Evolutionary conservation across 2,888 invertebrate genomes (phyloP), one percentile per base, ranked within the genome.

Genomic region (Rambutsinella grinnellia): DNA sequence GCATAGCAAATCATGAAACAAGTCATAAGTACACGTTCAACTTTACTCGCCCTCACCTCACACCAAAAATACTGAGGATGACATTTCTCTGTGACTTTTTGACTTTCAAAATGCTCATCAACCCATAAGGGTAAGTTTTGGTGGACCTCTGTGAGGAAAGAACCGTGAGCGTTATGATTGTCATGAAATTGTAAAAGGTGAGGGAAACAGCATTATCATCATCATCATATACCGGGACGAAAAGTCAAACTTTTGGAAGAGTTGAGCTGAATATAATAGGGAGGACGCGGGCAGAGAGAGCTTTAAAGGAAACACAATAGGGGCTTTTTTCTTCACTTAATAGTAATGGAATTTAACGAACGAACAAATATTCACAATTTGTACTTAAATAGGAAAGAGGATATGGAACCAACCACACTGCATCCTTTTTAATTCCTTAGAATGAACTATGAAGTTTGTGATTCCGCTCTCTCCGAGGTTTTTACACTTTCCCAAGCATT

Each of bases 1-100:
- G 36, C 36, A 36, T 36, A 36, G 36, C 36, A 36, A 36, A 36
- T 36, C 36, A 36, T 5, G 5, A 36, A 36, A 36, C 36, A 36
- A 36, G 36, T 36, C 36, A 13, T 13, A 36, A 36, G 36, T 36
- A 36, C 36, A 13, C 36, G 36, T 13, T 8, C 36, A 36, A 36
- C 36, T 36, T 36, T 36, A 8, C 36, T 36, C 13, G 6, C 13
- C 5, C 36, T 36, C 36, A 8, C 36, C 36, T 36, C 5, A 5
- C 49, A 54, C 19, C 44, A 26, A 66, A 23, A 66, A 44, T 51
- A 36, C 58, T 72, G 62, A 36, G 60, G 58, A 63, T 72, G 65
- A 65, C 65, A 74, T 54, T 56, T 69, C 61, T 56, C 47, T 23
- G 57, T 65, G 71, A 72, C 71, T 72, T 65, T 71, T 65, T 72